A percentile compares a stretch with the other conserved stretches of the same genome.
These are phyloP conservation scores for Heliconius sara DNA, from an alignment of 2,888 invertebrate genomes.

Conservation along the genomic window DNA sequence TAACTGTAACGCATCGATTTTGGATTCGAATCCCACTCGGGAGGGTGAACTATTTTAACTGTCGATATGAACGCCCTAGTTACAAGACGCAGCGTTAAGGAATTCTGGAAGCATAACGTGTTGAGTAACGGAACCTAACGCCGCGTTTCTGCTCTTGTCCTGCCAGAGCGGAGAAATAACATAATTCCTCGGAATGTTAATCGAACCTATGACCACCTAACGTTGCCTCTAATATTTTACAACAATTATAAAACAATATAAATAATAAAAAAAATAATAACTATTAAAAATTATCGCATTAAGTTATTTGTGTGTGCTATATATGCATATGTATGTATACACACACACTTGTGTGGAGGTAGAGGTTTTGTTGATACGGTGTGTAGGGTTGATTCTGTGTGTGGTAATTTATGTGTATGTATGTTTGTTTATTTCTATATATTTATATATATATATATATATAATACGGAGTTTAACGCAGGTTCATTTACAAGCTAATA, in stretches of 20 bases:
- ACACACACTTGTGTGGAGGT: not conserved
- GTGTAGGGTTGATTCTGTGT: not conserved
- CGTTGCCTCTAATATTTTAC: not conserved
- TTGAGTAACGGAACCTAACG: not conserved
- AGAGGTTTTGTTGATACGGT: constrained; percentile 20
- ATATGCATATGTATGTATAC: constrained; percentile 18
- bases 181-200: not conserved
- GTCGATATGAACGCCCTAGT: no score
- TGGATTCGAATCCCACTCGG: no score
- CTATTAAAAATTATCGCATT: constrained; percentile 68
- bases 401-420: not conserved
- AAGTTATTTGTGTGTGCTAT: constrained; percentile 55
- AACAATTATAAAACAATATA: constrained; percentile 26
- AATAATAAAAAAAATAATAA: constrained; percentile 47
- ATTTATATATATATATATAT: not conserved
- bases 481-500: no score
- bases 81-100: no score
- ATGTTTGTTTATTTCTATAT: not conserved
- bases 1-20: no score
- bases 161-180: not conserved
- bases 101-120: no score
- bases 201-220: constrained; percentile 1
- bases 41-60: no score
- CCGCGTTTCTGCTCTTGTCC: not conserved
- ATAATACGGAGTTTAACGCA: not conserved